These are phyloP conservation scores for Lypha dubia DNA, from an alignment of 2,888 invertebrate genomes.

Conservation along the genomic window DNA sequence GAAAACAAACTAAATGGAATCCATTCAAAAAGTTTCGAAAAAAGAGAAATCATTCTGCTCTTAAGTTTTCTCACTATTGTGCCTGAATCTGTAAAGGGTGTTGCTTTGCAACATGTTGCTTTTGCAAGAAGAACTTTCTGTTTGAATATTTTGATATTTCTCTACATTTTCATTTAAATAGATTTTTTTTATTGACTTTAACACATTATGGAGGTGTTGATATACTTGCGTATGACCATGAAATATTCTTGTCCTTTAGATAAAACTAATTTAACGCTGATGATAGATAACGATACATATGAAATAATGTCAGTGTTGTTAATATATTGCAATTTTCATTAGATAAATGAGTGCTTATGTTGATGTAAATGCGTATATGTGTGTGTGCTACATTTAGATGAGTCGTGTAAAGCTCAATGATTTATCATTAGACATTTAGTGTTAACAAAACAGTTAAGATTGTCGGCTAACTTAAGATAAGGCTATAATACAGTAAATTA, in stretches of 20 bases:
- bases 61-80: constrained; percentile 7
- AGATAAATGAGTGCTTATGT: not conserved
- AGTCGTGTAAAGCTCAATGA: not conserved
- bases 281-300: constrained; percentile 1
- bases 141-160: not conserved
- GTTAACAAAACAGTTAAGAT: constrained; percentile 19
- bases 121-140: too few relatives aligned
- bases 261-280: constrained; percentile 14
- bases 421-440: constrained; percentile 24
- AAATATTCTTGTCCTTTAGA: constrained; percentile 3
- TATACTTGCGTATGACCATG: constrained; percentile 19
- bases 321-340: constrained; percentile 14
- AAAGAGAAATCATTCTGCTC: constrained; percentile 44
- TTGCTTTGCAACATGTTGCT: constrained; percentile 66
- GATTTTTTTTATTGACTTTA: constrained; percentile 26
- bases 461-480: not conserved
- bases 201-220: constrained; percentile 28
- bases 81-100: constrained; percentile 71
- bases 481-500: not conserved
- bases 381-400: not conserved
- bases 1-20: not conserved
- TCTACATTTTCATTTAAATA: constrained; percentile 47
- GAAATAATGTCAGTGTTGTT: constrained; percentile 4
- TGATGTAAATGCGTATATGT: not conserved
- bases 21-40: not conserved